These are phyloP conservation scores for Masnerella sp. DNA, from an alignment of 2,888 invertebrate species.

Conservation along the genomic window DNA sequence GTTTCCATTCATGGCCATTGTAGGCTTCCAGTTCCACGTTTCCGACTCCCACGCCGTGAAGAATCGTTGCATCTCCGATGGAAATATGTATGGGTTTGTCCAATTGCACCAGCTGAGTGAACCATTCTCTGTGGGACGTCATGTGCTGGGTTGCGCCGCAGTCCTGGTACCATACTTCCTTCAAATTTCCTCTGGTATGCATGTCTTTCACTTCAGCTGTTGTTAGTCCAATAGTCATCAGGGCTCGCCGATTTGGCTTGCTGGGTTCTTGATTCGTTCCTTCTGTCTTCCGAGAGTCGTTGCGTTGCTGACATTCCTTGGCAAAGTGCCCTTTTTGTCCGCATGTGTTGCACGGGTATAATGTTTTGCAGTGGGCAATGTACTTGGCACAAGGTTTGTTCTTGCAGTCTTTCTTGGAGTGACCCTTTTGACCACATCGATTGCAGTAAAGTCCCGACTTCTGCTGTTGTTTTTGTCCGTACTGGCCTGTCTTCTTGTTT, in stretches of 20 bases:
- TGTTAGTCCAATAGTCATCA: conserved; percentile 57
- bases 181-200: conserved; percentile 18
- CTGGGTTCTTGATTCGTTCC: neutral
- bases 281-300: conserved; percentile 26
- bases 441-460: neutral
- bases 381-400: conserved; percentile 59
- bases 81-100: neutral
- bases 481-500: neutral
- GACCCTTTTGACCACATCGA: conserved; percentile 59
- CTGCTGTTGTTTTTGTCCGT: conserved; percentile 8
- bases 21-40: conserved; percentile 3
- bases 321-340: conserved; percentile 64
- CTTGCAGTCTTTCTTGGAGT: conserved; percentile 60
- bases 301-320: conserved; percentile 63
- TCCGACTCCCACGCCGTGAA: neutral
- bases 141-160: conserved; percentile 67
- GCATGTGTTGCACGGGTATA: conserved; percentile 64
- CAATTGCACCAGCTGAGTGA: conserved; percentile 44
- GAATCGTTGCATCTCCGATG: neutral
- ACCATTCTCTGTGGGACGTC: conserved; percentile 63
- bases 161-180: conserved; percentile 63
- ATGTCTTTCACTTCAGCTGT: conserved; percentile 43
- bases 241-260: conserved; percentile 38
- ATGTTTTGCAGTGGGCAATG: conserved; percentile 64
- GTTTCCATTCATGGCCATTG: neutral